Evolutionary conservation across 2,797 vertebrate species (phyloP).

Genomic region (Limnodromus scolopaceus): DNA sequence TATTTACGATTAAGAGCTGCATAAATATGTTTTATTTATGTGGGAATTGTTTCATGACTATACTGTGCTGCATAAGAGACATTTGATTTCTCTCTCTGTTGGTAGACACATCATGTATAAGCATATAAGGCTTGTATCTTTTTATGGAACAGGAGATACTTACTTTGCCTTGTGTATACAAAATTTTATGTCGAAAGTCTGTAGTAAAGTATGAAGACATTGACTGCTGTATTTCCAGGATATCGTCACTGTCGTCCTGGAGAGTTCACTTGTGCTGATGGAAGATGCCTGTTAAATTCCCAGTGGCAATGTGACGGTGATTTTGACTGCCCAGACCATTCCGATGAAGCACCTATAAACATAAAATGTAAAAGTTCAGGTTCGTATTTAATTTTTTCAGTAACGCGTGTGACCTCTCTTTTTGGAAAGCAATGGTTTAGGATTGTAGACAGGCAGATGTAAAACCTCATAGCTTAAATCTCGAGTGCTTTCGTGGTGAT

Average conservation of each 20-base stretch:
- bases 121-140: not conserved
- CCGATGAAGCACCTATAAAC: slow-evolving; percentile 95
- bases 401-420: fast-evolving
- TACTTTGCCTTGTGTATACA: not conserved
- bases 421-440: not conserved
- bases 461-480: not conserved
- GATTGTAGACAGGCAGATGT: not conserved
- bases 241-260: slow-evolving; percentile 89
- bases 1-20: not conserved
- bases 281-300: slow-evolving; percentile 91
- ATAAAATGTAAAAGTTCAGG: slow-evolving; percentile 92
- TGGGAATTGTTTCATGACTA: not conserved
- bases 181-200: not conserved
- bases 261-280: slow-evolving; percentile 94
- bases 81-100: not conserved
- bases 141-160: not conserved
- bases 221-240: slow-evolving; percentile 74
- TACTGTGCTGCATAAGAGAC: not conserved
- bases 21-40: not conserved
- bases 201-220: not conserved
- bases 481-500: not conserved
- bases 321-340: slow-evolving; percentile 94
- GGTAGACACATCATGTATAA: fast-evolving
- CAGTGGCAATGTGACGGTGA: slow-evolving; percentile 98
- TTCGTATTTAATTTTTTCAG: slow-evolving; percentile 19